A percentile compares a stretch with the other conserved stretches of the same genome.
Evolutionary conservation across 2,113 vertebrate genomes (phyloP).

Genomic region (Indicator maculatus): DNA sequence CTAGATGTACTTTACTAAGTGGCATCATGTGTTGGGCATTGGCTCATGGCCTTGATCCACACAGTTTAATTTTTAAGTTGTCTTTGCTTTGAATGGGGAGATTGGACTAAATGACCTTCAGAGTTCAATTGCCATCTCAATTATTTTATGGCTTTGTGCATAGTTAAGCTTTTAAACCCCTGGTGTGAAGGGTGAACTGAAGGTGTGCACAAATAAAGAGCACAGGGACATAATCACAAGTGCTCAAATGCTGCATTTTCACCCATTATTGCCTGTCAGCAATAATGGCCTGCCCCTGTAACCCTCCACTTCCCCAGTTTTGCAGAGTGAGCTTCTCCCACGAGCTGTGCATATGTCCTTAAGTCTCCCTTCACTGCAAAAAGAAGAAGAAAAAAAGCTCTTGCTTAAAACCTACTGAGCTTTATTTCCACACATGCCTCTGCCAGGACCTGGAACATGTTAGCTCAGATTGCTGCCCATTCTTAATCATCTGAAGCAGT

Average conservation of each 20-base stretch:
- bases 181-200: neutral
- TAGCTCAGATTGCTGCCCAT: neutral
- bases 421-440: neutral
- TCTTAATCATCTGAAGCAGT: neutral
- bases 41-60: neutral
- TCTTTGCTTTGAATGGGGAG: neutral
- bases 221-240: neutral
- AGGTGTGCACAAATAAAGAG: neutral
- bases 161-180: neutral
- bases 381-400: neutral
- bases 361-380: neutral
- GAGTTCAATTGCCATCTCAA: neutral
- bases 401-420: neutral
- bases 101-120: neutral
- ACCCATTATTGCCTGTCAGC: neutral
- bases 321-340: neutral
- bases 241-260: neutral
- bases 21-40: accelerated
- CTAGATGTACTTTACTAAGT: neutral
- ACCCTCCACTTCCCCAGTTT: neutral
- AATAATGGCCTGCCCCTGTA: neutral
- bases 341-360: neutral
- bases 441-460: neutral
- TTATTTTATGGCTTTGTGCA: neutral
- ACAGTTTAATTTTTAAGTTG: neutral